Evolutionary conservation across 2,113 vertebrate genomes (phyloP), one percentile per base, ranked within the genome.

Genomic region (Ranitomeya imitator): DNA sequence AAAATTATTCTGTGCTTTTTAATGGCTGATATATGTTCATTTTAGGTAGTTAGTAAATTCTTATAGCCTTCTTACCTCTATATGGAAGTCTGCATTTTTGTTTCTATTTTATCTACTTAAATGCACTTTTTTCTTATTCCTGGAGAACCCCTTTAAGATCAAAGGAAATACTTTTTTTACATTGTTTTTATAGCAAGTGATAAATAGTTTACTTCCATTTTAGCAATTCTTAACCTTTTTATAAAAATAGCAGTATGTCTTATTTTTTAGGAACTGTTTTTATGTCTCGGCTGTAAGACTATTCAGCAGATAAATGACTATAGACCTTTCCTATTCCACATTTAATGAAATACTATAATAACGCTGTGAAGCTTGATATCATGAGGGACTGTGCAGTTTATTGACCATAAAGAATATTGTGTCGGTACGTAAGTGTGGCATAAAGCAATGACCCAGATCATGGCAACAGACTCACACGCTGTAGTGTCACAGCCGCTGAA

Each of bases 361-460:
- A 86, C 76, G 67, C 52, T 79, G 69, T 79, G 54, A 23, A 86
- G 77, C 76, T 31, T 52, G 19, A 69, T 86, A 79, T 79, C 85
- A 86, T 79, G 55, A 69, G 85, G 74, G 85, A 86, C 59, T 79
- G 85, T 52, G 52, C 60, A 79, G 59, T 86, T 86, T 86, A 86
- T 86, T 86, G 85, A 57, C 76, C 85, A 79, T 79, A 86, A 79
- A 79, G 60, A 86, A 67, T 86, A 79, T 86, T 65, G 59, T 79
- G 61, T 87, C 85, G 57, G 85, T 51, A 69, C 77, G 76, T 80
- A 23, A 54, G 45, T 69, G 60, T 18, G 57, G 18, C 65, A 51
- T 65, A 79, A 80, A 26, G 76, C 85, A 87, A 87, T 87, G 86
- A 81, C 86, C 86, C 86, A 87, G 63, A 69, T 87, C 77, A 79